Evolutionary conservation across 2,113 vertebrate genomes (phyloP), one percentile per base, ranked within the genome.

Genomic region (Eonycteris spelaea): DNA sequence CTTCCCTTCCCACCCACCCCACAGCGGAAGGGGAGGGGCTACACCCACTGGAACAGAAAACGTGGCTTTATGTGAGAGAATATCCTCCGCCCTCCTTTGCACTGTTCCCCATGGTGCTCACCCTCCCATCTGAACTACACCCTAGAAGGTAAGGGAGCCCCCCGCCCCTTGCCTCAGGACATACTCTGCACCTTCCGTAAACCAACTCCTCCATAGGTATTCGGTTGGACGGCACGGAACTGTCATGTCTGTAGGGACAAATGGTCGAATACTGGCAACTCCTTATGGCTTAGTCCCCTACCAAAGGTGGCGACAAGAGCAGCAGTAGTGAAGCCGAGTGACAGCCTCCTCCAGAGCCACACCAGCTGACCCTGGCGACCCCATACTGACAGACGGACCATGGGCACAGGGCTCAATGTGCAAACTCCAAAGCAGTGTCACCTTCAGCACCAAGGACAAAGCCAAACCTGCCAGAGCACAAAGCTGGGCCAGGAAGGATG

Each of bases 321-420:
- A n/a, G 45, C 35, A 16, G 26, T 7, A 59, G 78, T 51, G 65
- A 10, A 51, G 79, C 10, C 19, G 18, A 11, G 38, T 4, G 83
- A 43, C 26, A 3, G 35, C 10, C 19, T 48, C 40, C 35, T 22
- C n/a, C 24, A 71, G 48, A 53, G 14, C 86, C n/a, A 67, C 1
- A 16, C 5, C 5, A 0, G 10, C 67, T 15, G 8, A 18, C 40
- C 57, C 51, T 0, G 5, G 45, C 0, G 28, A 61, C 57, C 33
- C 10, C 30, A 9, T 13, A 9, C 40, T 21, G 1, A 45, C 2
- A 35, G 13, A 26, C 11, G 0, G 51, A 11, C 73, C 30, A 35
- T 90, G 30, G 48, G 59, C 51, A n/a, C 7, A 55, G 35, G 53
- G 65, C 45, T 92, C 83, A 51, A 53, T 4, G 1, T 79, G 14